Evolutionary conservation across 2,113 vertebrate species (phyloP), one percentile per base, ranked within the genome.

Genomic region (Spea bombifrons): DNA sequence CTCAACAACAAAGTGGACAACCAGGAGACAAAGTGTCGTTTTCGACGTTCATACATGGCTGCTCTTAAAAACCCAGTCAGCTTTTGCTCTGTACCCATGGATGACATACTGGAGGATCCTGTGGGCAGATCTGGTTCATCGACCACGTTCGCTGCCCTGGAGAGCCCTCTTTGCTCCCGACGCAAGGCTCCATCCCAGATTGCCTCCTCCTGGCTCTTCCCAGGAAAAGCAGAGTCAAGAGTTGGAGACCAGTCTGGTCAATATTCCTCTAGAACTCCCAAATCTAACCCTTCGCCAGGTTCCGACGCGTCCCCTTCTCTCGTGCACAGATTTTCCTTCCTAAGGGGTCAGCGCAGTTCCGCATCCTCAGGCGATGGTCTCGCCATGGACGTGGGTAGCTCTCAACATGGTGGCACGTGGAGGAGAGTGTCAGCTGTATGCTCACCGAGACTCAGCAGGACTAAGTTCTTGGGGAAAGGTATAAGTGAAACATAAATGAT

Each of bases 401-500:
- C 88, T 85, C 90, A 93, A 2, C 93, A 93, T 0, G 90, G 93
- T 0, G 85, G 90, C 5, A 90, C 93, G 57, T 91, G 92, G 88
- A 95, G 92, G 84, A 94, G 90, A 80, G 87, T 90, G 73, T 90
- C 91, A 0, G 89, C 92, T 0, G 90, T 90, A 85, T 84, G 90
- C 81, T 97, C 94, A 0, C 94, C 95, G n/a, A 91, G 94, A 82
- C 82, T 89, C 83, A 87, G 75, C 86, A 88, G 87, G 85, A 88
- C 86, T 80, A 93, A 84, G 83, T 52, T 84, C 9, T 9, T 45
- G 0, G 81, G 84, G 61, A 92, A 91, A 95, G 97, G 96, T 99
- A 90, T 47, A 5, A 6, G 15, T 75, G 49, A 48, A n/a, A 43
- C 30, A 10, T 13, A 8, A 13, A 53, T 49, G 9, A 66, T 13